Evolutionary conservation across 2,888 invertebrate genomes (phyloP).

Genomic region (Mesochorus sp.): DNA sequence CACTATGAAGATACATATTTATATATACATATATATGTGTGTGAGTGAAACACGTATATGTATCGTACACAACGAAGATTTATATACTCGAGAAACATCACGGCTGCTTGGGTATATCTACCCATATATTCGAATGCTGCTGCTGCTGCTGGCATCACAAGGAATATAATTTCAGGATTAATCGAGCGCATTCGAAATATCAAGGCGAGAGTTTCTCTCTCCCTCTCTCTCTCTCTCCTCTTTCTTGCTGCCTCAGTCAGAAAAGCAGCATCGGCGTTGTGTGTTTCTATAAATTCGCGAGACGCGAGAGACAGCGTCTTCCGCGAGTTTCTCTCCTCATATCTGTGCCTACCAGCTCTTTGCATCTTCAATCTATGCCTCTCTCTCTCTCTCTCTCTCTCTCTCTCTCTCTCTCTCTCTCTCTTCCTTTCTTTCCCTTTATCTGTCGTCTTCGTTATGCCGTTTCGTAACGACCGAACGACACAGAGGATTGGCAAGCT

Average conservation of each 20-base stretch:
- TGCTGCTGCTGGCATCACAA: conserved; percentile 49
- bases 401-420: neutral
- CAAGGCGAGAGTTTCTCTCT: conserved; percentile 48
- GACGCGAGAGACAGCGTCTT: conserved; percentile 57
- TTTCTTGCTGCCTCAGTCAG: conserved; percentile 35
- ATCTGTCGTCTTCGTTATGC: conserved; percentile 19
- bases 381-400: neutral
- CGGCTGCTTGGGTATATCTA: conserved; percentile 3
- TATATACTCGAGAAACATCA: conserved; percentile 27
- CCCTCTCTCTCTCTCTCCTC: conserved; percentile 3
- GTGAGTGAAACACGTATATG: neutral
- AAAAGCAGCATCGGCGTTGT: conserved; percentile 40
- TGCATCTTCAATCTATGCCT: conserved; percentile 5
- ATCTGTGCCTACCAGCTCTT: conserved; percentile 44
- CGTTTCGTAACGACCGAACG: conserved; percentile 68
- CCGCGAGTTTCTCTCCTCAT: conserved; percentile 40
- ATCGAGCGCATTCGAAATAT: conserved; percentile 62
- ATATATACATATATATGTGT: neutral
- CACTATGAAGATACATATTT: neutral
- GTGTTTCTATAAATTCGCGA: conserved; percentile 66
- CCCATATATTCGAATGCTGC: conserved; percentile 23
- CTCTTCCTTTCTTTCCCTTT: neutral
- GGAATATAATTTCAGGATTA: conserved; percentile 62
- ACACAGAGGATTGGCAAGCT: conserved; percentile 72
- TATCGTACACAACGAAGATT: conserved; percentile 19